Evolutionary conservation across 2,797 vertebrate species (phyloP).

Genomic region (Manis pentadactyla): DNA sequence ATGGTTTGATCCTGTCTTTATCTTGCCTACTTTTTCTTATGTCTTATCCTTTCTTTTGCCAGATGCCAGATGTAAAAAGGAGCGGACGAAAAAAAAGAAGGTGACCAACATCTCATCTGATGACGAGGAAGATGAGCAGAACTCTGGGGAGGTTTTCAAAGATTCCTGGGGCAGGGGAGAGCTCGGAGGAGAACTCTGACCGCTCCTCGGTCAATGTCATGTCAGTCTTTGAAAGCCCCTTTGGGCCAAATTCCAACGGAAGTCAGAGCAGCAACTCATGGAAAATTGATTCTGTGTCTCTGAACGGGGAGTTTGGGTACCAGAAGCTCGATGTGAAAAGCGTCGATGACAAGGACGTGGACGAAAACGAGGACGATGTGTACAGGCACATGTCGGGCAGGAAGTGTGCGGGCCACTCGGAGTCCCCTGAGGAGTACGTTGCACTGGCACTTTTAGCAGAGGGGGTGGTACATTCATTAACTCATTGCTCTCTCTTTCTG

Average conservation of each 20-base stretch:
- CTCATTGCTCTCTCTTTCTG: background rate
- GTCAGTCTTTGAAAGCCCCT: conserved; percentile 81
- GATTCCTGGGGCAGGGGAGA: conserved; percentile 85
- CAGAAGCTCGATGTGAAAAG: conserved; percentile 89
- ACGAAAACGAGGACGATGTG: conserved; percentile 83
- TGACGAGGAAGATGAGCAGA: conserved; percentile 93
- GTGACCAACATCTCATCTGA: conserved; percentile 98
- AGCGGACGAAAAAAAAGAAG: conserved; percentile 96
- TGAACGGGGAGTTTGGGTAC: conserved; percentile 87
- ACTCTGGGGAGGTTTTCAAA: conserved; percentile 88
- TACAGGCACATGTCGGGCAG: too few relatives aligned
- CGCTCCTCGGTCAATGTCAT: conserved; percentile 81
- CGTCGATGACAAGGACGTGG: conserved; percentile 89
- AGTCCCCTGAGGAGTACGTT: conserved; percentile 86
- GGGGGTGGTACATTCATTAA: accelerated
- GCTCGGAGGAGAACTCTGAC: conserved; percentile 92
- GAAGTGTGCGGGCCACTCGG: conserved; percentile 66
- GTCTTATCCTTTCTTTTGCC: background rate
- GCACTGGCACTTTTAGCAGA: background rate
- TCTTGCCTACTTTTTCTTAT: background rate
- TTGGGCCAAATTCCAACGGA: conserved; percentile 78
- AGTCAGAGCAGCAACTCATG: conserved; percentile 83
- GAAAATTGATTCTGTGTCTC: conserved; percentile 82
- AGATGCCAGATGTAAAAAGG: conserved; percentile 94
- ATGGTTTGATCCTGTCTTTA: background rate